phyloP scores from a whole-genome alignment of 1,140 invertebrate species.

The Teleopsis dalmanni region DNA sequence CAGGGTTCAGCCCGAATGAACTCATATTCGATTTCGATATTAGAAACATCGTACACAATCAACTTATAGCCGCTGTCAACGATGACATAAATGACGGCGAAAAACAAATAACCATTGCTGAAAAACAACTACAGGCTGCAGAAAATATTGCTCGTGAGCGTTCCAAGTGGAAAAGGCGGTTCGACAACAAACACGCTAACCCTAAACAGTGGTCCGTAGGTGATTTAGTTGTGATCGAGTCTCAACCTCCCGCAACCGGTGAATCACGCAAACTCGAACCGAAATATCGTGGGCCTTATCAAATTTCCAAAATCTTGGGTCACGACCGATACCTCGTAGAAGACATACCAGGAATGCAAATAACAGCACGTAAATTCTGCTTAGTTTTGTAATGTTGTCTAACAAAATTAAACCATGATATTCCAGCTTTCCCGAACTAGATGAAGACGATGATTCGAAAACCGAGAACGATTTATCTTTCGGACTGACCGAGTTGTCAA shows the following conservation, averaged over 20 bases:
- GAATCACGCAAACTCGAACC: neutral
- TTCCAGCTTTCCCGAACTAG: too few species aligned
- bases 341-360: too few species aligned
- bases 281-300: too few species aligned
- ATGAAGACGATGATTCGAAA: too few species aligned
- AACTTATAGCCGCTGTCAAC: neutral
- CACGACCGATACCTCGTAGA: too few species aligned
- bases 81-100: neutral
- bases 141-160: neutral
- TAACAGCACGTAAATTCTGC: too few species aligned
- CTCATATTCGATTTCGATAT: slow-evolving; percentile 6
- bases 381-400: too few species aligned
- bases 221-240: neutral
- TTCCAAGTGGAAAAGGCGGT: neutral
- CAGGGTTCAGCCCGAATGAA: slow-evolving; percentile 7
- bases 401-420: too few species aligned
- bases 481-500: too few species aligned
- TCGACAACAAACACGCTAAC: neutral
- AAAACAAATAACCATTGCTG: neutral
- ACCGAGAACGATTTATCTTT: too few species aligned
- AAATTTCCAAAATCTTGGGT: too few species aligned
- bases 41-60: neutral
- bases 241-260: neutral
- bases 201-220: neutral
- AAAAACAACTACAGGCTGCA: neutral